Conservation (phyloP, 2,797 vertebrate genomes). For the Hipposideros larvatus region DNA sequence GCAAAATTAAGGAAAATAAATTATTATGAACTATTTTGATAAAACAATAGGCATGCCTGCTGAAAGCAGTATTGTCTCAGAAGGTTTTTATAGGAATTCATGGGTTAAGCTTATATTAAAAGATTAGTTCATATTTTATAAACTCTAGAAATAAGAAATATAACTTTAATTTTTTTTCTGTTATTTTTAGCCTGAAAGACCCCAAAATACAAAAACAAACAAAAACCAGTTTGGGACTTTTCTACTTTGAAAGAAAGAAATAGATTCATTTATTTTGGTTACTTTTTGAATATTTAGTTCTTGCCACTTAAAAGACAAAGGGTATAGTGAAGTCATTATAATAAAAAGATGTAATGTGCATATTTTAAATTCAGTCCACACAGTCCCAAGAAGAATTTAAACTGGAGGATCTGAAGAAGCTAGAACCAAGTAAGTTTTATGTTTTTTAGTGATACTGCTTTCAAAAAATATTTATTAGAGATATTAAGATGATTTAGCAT, state of each 20-base stretch:
- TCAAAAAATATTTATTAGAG: slow-evolving; percentile 17
- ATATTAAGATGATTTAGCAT: not conserved
- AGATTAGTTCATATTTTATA: slow-evolving; percentile 48
- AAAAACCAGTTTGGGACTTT: slow-evolving; percentile 55
- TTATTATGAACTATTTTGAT: not conserved
- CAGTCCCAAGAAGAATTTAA: slow-evolving; percentile 97
- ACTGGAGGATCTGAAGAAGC: slow-evolving; percentile 97
- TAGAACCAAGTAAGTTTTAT: slow-evolving; percentile 95
- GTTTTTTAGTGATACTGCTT: not conserved
- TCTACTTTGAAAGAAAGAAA: slow-evolving; percentile 51
- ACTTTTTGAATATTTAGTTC: slow-evolving; percentile 48
- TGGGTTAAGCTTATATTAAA: not conserved
- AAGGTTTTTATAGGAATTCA: slow-evolving; percentile 1
- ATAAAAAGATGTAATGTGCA: slow-evolving; percentile 54
- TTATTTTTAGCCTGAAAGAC: slow-evolving; percentile 38
- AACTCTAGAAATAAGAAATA: slow-evolving; percentile 35
- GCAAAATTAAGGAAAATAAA: not conserved
- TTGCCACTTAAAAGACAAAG: slow-evolving; percentile 11
- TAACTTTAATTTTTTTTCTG: slow-evolving; percentile 30
- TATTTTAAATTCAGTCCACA: slow-evolving; percentile 90
- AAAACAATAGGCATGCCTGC: not conserved
- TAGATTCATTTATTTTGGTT: slow-evolving; percentile 20
- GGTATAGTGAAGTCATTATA: slow-evolving; percentile 39
- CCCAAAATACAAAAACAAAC: slow-evolving; percentile 11
- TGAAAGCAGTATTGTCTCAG: slow-evolving; percentile 3